Conservation (phyloP, 1,140 invertebrate genomes). For the Trachymyrmex septentrionalis region DNA sequence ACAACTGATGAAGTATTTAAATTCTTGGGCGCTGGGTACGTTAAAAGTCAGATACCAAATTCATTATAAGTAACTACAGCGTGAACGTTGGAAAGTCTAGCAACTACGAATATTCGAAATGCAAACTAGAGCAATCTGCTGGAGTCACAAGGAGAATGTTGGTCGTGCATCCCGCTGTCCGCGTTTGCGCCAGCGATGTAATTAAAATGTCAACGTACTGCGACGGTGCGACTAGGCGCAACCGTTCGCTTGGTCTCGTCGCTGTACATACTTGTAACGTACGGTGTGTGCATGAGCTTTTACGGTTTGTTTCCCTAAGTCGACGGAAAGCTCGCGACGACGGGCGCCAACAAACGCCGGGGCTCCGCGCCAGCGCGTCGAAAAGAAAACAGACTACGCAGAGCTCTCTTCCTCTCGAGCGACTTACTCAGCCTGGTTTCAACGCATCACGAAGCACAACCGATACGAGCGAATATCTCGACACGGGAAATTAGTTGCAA, state of each 20-base stretch:
- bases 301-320: constrained; percentile 56
- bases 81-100: not conserved
- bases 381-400: constrained; percentile 56
- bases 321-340: constrained; percentile 31
- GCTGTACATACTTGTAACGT: not conserved
- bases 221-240: not conserved
- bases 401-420: not conserved
- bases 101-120: not conserved
- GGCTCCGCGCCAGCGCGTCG: constrained; percentile 35
- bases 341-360: constrained; percentile 23
- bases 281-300: constrained; percentile 15
- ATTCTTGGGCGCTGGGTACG: not conserved
- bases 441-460: constrained; percentile 26
- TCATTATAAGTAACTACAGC: not conserved
- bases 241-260: constrained; percentile 10
- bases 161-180: constrained; percentile 29
- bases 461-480: constrained; percentile 33
- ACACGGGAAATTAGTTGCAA: not conserved
- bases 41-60: constrained; percentile 15
- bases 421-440: constrained; percentile 33
- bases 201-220: constrained; percentile 60
- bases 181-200: constrained; percentile 45
- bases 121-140: constrained; percentile 8
- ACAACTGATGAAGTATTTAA: not conserved
- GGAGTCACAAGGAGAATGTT: constrained; percentile 11